phyloP scores from a whole-genome alignment of 2,888 invertebrate species.

The Leptopilina syphax region DNA sequence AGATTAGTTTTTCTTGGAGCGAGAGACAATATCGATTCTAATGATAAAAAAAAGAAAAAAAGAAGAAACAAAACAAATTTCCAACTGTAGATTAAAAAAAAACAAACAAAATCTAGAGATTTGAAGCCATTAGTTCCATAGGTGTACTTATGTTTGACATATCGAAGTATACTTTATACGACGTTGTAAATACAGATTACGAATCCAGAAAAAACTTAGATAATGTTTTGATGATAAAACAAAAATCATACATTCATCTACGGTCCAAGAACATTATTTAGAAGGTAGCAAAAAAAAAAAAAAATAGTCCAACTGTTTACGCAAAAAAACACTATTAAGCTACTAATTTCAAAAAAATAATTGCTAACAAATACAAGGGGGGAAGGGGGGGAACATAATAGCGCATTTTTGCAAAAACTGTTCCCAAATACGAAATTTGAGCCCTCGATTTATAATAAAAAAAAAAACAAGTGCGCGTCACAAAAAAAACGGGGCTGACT shows the following conservation, averaged over 20 bases:
- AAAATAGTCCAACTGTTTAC: slow-evolving; percentile 64
- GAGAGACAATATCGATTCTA: slow-evolving; percentile 23
- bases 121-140: slow-evolving; percentile 61
- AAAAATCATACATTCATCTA: slow-evolving; percentile 23
- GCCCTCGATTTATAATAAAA: background rate
- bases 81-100: background rate
- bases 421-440: background rate
- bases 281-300: slow-evolving; percentile 51
- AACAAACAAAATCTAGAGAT: slow-evolving; percentile 11
- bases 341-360: slow-evolving; percentile 57
- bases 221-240: slow-evolving; percentile 21
- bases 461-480: background rate
- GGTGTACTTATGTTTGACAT: slow-evolving; percentile 68
- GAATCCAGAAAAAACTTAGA: slow-evolving; percentile 42
- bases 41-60: slow-evolving; percentile 13
- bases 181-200: slow-evolving; percentile 53
- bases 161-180: slow-evolving; percentile 63
- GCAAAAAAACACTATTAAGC: slow-evolving; percentile 57
- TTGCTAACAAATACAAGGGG: slow-evolving; percentile 58
- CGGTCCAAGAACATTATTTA: slow-evolving; percentile 30
- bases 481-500: too few species aligned
- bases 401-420: slow-evolving; percentile 43
- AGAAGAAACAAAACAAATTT: slow-evolving; percentile 15
- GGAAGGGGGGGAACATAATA: slow-evolving; percentile 67
- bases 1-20: slow-evolving; percentile 46